Percentiles rank a stretch among this genome's conserved stretches.
phyloP scores from a whole-genome alignment of 2,113 vertebrate species.

The Zingel zingel region DNA sequence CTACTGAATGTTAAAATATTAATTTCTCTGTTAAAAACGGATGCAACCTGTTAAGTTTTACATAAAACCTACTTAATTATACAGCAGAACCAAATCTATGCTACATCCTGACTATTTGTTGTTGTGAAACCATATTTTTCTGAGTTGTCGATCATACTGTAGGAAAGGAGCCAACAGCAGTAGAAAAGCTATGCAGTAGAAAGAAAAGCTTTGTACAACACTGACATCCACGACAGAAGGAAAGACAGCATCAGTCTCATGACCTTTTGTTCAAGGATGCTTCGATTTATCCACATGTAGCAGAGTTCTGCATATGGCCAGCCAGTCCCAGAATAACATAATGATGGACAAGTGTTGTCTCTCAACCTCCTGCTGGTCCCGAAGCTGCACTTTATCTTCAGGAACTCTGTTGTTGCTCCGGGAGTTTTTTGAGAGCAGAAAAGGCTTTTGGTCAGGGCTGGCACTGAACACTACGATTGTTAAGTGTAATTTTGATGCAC shows the following conservation, averaged over 20 bases:
- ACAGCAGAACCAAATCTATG: neutral
- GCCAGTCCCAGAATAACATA: neutral
- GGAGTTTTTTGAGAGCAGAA: neutral
- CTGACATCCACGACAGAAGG: neutral
- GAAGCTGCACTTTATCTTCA: conserved; percentile 11
- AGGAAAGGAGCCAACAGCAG: neutral
- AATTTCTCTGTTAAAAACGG: too few relatives aligned
- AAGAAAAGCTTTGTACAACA: neutral
- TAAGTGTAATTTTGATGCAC: neutral
- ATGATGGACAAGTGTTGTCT: conserved; percentile 27
- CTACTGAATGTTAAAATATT: neutral
- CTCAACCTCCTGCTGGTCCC: neutral
- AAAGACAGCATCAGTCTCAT: neutral
- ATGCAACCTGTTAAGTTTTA: neutral
- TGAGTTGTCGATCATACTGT: neutral
- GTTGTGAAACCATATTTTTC: neutral
- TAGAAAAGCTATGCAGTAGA: neutral
- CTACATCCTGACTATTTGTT: neutral
- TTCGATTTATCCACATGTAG: neutral
- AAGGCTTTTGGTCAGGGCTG: neutral
- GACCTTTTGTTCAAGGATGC: conserved; percentile 21
- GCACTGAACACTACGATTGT: neutral
- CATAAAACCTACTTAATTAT: neutral
- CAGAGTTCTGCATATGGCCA: neutral
- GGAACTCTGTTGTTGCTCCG: neutral